Base-by-base conservation (phyloP, 2,797 vertebrate genomes). In the Artibeus jamaicensis region DNA sequence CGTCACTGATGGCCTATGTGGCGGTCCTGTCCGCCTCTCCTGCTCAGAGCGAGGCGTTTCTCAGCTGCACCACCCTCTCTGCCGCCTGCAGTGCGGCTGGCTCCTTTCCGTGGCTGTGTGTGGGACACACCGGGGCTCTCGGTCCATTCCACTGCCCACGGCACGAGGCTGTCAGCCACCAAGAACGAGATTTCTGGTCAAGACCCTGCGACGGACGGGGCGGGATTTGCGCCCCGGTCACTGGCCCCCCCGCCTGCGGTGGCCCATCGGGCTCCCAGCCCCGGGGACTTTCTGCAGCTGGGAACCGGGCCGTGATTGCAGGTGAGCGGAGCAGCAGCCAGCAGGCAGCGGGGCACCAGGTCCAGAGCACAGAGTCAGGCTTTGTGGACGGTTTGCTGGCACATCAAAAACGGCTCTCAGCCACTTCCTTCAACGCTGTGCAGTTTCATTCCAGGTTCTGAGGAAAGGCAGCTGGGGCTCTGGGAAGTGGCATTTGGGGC, bases 1-100 rank as follows among this genome's bases (percentile, higher is more conserved):
- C 4, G 0, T 15, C 14, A 21, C 21, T 3, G 62, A 0, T 6
- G n/a, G 57, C 50, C 18, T 2, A 9, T 10, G 10, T 0, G 0
- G 8, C 9, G 0, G 22, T 16, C 9, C 26, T 0, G 22, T 42
- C 62, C 2, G 4, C 6, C 50, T 59, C n/a, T 29, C 22, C 46
- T 29, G 18, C 73, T 32, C 73, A 6, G 48, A 10, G 19, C 0
- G 0, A 42, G 24, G 42, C 2, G 0, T 21, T 21, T 29, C 8
- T 21, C 10, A 10, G 73, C 48, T 18, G 22, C n/a, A 2, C 9
- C 32, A 6, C 12, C 2, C 1, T 11, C 2, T 57, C 32, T 3
- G 7, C 16, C 26, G 5, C 73, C 42, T 2, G 62, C 22, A 32
- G 5, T n/a, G 32, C 5, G 24, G 73, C 0, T 6, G 73, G 32